Percentiles rank a stretch among this genome's conserved stretches.
Evolutionary conservation across 1,140 invertebrate species (phyloP).

Genomic region (Spodoptera litura): DNA sequence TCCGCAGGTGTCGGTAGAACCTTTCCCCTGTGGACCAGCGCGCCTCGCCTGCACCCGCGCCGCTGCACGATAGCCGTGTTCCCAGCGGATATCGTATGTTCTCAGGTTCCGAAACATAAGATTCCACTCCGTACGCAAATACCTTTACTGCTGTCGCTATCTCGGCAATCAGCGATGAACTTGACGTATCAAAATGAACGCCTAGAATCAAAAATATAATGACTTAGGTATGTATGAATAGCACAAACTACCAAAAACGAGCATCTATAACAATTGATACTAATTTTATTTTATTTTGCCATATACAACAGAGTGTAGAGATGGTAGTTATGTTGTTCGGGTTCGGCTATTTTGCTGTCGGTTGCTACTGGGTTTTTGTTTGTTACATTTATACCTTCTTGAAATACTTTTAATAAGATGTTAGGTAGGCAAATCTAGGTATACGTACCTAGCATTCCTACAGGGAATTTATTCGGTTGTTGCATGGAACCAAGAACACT

Average conservation of each 20-base stretch:
- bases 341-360: too few relatives aligned
- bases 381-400: too few relatives aligned
- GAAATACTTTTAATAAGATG: too few relatives aligned
- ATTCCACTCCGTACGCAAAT: conserved; percentile 95
- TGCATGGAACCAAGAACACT: conserved; percentile 92
- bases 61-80: conserved; percentile 93
- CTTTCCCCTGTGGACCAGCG: conserved; percentile 92
- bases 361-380: too few relatives aligned
- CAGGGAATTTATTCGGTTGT: conserved; percentile 94
- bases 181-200: conserved; percentile 96
- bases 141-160: conserved; percentile 96
- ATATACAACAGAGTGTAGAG: too few relatives aligned
- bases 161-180: conserved; percentile 92
- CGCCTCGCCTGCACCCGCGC: conserved; percentile 89
- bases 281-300: too few relatives aligned
- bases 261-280: too few relatives aligned
- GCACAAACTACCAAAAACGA: too few relatives aligned
- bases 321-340: too few relatives aligned
- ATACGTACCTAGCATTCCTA: conserved; percentile 95
- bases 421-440: too few relatives aligned
- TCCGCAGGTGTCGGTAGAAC: conserved; percentile 92
- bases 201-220: conserved; percentile 83
- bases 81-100: conserved; percentile 91
- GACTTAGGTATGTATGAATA: too few relatives aligned
- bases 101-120: conserved; percentile 91